phyloP scores from a whole-genome alignment of 2,888 invertebrate genomes.

The Trichacis sp. region DNA sequence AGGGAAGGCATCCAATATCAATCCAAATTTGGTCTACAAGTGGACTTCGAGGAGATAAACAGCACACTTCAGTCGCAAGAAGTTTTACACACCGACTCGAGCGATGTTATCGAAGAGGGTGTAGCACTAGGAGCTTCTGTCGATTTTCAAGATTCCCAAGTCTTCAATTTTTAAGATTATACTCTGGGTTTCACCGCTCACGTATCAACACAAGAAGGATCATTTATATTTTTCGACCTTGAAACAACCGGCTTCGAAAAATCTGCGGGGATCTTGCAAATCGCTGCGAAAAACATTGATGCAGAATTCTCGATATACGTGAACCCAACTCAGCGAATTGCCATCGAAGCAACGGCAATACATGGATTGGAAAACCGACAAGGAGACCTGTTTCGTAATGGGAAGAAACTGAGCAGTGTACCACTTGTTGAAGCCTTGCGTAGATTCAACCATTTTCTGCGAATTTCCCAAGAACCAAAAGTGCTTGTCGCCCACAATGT shows the following conservation, averaged over 20 bases:
- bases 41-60: too few relatives aligned
- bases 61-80: too few relatives aligned
- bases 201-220: too few relatives aligned
- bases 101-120: too few relatives aligned
- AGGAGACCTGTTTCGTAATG: slow-evolving; percentile 28
- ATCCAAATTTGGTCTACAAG: slow-evolving; percentile 6
- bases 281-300: slow-evolving; percentile 35
- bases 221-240: slow-evolving; percentile 43
- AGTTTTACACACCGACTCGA: too few relatives aligned
- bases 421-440: too few relatives aligned
- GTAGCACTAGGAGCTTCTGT: too few relatives aligned
- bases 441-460: too few relatives aligned
- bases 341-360: slow-evolving; percentile 22
- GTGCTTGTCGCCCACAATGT: too few relatives aligned
- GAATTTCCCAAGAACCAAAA: too few relatives aligned
- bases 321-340: slow-evolving; percentile 30
- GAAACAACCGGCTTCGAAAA: slow-evolving; percentile 42
- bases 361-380: slow-evolving; percentile 29
- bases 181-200: slow-evolving; percentile 1
- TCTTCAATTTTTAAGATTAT: too few relatives aligned
- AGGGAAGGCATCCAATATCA: slow-evolving; percentile 14
- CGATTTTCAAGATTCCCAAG: too few relatives aligned
- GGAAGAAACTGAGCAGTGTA: slow-evolving; percentile 2
- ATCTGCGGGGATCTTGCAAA: slow-evolving; percentile 41
- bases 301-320: slow-evolving; percentile 35